phyloP scores from a whole-genome alignment of 2,113 vertebrate genomes.

The Pipa parva region DNA sequence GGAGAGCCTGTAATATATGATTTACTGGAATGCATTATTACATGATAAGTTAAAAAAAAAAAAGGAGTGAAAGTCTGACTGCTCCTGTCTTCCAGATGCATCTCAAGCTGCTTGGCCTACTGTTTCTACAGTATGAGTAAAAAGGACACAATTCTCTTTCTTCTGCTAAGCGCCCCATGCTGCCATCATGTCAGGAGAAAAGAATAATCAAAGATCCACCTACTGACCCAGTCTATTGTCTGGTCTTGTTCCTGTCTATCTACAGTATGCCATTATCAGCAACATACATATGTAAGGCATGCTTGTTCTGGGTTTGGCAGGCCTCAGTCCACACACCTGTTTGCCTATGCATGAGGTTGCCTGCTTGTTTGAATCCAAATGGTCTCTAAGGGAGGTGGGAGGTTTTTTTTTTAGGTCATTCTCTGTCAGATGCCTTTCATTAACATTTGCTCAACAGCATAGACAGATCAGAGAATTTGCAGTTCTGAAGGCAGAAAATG shows the following conservation, averaged over 20 bases:
- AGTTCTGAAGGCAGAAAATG: not conserved
- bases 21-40: conserved; percentile 35
- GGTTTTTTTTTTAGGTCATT: conserved; percentile 33
- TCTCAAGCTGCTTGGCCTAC: conserved; percentile 6
- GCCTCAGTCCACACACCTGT: conserved; percentile 63
- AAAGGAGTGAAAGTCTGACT: conserved; percentile 13
- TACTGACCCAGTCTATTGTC: conserved; percentile 67
- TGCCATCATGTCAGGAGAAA: conserved; percentile 52
- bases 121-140: conserved; percentile 32
- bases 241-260: conserved; percentile 64
- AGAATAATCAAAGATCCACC: conserved; percentile 69
- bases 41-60: conserved; percentile 36
- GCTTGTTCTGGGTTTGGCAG: conserved; percentile 60
- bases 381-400: conserved; percentile 34
- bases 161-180: conserved; percentile 50
- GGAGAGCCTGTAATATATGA: not conserved
- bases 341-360: conserved; percentile 70
- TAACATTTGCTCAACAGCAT: conserved; percentile 20
- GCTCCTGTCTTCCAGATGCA: not conserved
- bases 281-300: conserved; percentile 64
- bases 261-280: conserved; percentile 58
- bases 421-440: conserved; percentile 43
- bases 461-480: not conserved
- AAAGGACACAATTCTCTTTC: conserved; percentile 38
- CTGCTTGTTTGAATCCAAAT: conserved; percentile 58